Conservation (phyloP, 2,113 vertebrate species). For the Upupa epops region DNA sequence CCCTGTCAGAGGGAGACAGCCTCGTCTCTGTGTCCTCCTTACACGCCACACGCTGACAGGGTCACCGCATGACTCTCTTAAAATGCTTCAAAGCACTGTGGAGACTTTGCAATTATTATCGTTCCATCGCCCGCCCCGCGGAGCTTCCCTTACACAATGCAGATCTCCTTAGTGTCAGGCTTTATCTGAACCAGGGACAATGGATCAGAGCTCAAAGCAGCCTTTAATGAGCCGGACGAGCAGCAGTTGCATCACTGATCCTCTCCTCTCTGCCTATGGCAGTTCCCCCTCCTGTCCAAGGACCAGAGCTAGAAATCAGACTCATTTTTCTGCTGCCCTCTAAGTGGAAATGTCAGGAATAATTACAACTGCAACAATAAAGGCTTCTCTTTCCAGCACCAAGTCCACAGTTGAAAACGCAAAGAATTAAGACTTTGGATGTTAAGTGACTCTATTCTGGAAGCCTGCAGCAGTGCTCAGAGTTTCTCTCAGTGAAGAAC, state of each 20-base stretch:
- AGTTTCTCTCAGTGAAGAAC: neutral
- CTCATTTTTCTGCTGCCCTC: neutral
- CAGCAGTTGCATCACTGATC: fast-evolving
- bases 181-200: neutral
- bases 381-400: neutral
- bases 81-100: neutral
- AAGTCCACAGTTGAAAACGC: neutral
- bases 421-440: neutral
- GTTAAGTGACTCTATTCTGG: neutral
- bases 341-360: neutral
- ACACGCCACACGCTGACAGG: neutral
- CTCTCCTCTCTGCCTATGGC: neutral
- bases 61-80: neutral
- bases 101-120: neutral
- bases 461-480: neutral
- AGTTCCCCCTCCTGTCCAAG: neutral
- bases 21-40: neutral
- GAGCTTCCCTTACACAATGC: neutral
- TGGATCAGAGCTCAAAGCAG: neutral
- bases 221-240: neutral
- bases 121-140: neutral
- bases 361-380: neutral
- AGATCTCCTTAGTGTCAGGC: neutral
- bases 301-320: neutral
- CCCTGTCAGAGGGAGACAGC: neutral